Evolutionary conservation across 2,888 invertebrate genomes (phyloP).

Genomic region (Ennomos quercinarius): DNA sequence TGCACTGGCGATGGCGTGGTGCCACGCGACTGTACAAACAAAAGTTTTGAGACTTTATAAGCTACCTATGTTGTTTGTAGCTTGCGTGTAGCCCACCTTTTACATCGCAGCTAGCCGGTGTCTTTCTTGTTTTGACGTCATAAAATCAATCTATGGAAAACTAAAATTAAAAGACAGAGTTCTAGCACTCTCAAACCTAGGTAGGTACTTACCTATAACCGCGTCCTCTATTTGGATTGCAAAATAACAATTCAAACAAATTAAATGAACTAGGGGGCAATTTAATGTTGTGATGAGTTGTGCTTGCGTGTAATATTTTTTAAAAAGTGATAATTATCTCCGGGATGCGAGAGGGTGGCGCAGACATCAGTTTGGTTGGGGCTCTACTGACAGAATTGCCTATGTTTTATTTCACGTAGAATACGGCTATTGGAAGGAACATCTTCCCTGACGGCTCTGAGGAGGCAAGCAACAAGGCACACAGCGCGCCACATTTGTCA

Average conservation of each 20-base stretch:
- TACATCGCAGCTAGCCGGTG: conserved; percentile 5
- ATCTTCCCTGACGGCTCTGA: conserved; percentile 58
- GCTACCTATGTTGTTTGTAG: background rate
- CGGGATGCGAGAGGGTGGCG: conserved; percentile 51
- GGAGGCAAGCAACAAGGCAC: conserved; percentile 68
- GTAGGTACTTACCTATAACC: no score
- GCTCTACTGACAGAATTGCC: conserved; percentile 66
- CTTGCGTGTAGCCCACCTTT: conserved; percentile 13
- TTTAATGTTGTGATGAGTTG: no score
- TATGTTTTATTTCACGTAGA: conserved; percentile 64
- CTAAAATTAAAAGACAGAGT: background rate
- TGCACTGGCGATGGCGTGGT: conserved; percentile 65
- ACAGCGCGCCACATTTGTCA: conserved; percentile 66
- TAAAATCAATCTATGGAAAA: conserved; percentile 1
- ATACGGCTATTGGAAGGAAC: conserved; percentile 47
- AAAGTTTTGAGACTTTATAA: conserved; percentile 30
- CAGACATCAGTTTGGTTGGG: conserved; percentile 60
- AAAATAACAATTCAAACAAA: conserved; percentile 42
- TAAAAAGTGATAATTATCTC: conserved; percentile 61
- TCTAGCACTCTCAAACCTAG: conserved; percentile 4
- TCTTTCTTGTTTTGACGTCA: conserved; percentile 2
- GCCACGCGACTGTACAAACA: conserved; percentile 53
- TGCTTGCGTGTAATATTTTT: conserved; percentile 49
- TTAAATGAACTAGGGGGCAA: no score
- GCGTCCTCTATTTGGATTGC: conserved; percentile 14